phyloP scores from a whole-genome alignment of 1,140 invertebrate genomes.

The Listronotus bonariensis region DNA sequence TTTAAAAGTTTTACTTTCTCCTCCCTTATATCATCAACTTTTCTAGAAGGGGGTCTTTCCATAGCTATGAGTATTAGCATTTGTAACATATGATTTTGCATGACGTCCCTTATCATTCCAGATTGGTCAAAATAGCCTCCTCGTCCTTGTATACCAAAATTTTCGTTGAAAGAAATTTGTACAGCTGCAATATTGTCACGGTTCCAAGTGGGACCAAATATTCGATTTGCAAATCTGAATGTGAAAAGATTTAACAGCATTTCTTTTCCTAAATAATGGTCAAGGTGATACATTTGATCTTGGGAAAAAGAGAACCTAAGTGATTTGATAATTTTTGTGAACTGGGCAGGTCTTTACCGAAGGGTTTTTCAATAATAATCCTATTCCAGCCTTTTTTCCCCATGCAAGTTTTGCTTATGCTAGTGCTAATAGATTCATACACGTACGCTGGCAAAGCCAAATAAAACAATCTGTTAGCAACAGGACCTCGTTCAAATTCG shows the following conservation, averaged over 20 bases:
- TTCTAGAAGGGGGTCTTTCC: constrained; percentile 94
- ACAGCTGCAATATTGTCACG: constrained; percentile 94
- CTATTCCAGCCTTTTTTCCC: constrained; percentile 80
- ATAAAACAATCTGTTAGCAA: constrained; percentile 92
- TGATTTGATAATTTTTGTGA: constrained; percentile 88
- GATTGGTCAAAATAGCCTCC: constrained; percentile 99
- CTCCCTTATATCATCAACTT: constrained; percentile 96
- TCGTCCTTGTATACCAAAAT: constrained; percentile 96
- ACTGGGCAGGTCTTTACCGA: constrained; percentile 86
- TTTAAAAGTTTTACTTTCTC: constrained; percentile 97
- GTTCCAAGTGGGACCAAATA: constrained; percentile 90
- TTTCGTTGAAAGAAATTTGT: constrained; percentile 97
- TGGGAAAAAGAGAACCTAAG: constrained; percentile 84
- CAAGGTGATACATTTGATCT: constrained; percentile 96
- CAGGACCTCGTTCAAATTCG: constrained; percentile 63
- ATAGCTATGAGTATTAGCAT: constrained; percentile 96
- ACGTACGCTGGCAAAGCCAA: constrained; percentile 95
- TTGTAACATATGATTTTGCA: constrained; percentile 99
- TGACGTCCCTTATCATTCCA: constrained; percentile 97
- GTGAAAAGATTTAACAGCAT: constrained; percentile 99
- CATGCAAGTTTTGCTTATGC: not conserved
- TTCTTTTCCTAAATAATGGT: constrained; percentile 99
- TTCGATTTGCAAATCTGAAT: constrained; percentile 84
- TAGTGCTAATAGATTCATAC: constrained; percentile 80
- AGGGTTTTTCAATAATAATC: constrained; percentile 98